These are phyloP conservation scores for Tamandua tetradactyla DNA, from an alignment of 2,797 vertebrate species.

Conservation along the genomic window DNA sequence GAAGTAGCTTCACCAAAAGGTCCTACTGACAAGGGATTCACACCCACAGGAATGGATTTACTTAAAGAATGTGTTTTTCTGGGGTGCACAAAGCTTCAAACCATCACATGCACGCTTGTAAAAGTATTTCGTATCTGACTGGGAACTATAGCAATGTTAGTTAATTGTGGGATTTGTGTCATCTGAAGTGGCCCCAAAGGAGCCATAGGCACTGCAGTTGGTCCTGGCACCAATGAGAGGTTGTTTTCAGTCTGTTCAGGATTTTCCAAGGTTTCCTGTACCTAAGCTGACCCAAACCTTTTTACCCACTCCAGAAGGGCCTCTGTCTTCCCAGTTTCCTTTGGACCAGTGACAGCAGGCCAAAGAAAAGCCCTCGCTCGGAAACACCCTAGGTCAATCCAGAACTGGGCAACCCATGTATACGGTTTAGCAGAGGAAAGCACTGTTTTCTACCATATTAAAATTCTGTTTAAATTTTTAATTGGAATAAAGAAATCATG, in stretches of 20 bases:
- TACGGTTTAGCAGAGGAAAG: slow-evolving; percentile 28
- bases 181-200: not conserved
- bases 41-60: too few relatives aligned
- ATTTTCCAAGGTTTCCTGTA: slow-evolving; percentile 33
- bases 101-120: not conserved
- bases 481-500: slow-evolving; percentile 71
- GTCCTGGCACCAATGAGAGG: not conserved
- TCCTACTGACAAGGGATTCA: too few relatives aligned
- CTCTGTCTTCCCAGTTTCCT: slow-evolving; percentile 1
- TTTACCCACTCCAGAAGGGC: not conserved
- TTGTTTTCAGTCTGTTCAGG: not conserved
- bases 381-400: not conserved
- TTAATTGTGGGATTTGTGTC: not conserved
- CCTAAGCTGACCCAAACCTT: slow-evolving; percentile 8
- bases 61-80: too few relatives aligned
- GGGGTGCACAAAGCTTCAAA: too few relatives aligned
- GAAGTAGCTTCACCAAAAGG: too few relatives aligned
- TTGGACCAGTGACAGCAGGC: not conserved
- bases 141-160: not conserved
- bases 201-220: not conserved
- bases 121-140: not conserved
- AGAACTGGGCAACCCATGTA: not conserved
- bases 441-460: slow-evolving; percentile 40
- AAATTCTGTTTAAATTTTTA: slow-evolving; percentile 65
- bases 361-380: not conserved